These are phyloP conservation scores for Germaria angustata DNA, from an alignment of 2,888 invertebrate species.

Conservation along the genomic window DNA sequence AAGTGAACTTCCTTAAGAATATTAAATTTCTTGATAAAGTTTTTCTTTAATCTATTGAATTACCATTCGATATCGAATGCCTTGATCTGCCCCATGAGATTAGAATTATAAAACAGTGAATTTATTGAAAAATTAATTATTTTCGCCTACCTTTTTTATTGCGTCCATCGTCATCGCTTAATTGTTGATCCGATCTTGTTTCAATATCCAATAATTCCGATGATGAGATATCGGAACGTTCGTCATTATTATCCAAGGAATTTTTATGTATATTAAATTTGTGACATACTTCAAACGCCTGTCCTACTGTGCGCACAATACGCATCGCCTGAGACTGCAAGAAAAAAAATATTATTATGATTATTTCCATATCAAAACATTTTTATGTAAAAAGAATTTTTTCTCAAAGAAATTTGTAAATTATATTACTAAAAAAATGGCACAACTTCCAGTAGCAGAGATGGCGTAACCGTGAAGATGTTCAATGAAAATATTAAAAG, in stretches of 20 bases:
- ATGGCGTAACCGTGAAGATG: too few species aligned
- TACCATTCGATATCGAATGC: too few species aligned
- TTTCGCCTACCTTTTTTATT: slow-evolving; percentile 82
- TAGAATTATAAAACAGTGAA: too few species aligned
- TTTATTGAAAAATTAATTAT: too few species aligned
- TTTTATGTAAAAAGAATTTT: neutral
- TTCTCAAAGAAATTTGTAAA: neutral
- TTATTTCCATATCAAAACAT: neutral
- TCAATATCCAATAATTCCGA: slow-evolving; percentile 79
- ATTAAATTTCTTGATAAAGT: too few species aligned
- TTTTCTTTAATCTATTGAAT: too few species aligned
- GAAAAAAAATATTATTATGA: too few species aligned
- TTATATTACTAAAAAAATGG: neutral
- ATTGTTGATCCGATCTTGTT: slow-evolving; percentile 79
- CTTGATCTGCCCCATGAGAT: too few species aligned
- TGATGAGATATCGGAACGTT: slow-evolving; percentile 79
- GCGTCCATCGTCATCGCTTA: slow-evolving; percentile 79
- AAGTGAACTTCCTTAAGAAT: too few species aligned
- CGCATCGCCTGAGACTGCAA: slow-evolving; percentile 98
- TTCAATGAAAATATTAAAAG: too few species aligned
- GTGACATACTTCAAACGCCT: slow-evolving; percentile 99
- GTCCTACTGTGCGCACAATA: slow-evolving; percentile 98
- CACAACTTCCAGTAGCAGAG: slow-evolving; percentile 22
- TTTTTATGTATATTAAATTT: slow-evolving; percentile 88
- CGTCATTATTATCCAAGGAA: slow-evolving; percentile 80